phyloP scores from a whole-genome alignment of 2,888 invertebrate species.

The Orchesellides sinensis region DNA sequence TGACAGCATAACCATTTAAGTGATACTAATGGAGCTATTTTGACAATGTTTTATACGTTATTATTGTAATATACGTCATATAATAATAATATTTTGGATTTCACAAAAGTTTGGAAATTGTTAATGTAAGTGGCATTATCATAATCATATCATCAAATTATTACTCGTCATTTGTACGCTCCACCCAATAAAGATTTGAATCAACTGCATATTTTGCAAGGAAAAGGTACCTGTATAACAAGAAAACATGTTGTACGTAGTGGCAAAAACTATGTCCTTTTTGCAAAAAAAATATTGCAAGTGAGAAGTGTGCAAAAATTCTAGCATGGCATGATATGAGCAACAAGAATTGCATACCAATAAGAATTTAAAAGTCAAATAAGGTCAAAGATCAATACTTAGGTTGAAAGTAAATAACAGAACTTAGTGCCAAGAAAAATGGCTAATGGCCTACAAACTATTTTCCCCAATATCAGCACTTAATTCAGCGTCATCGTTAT shows the following conservation, averaged over 20 bases:
- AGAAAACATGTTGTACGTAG: neutral
- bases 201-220: neutral
- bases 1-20: conserved; percentile 4
- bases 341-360: too few species aligned
- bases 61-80: neutral
- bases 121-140: neutral
- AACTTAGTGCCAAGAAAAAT: too few species aligned
- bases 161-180: neutral
- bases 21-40: conserved; percentile 31
- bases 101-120: conserved; percentile 34
- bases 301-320: neutral
- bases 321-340: neutral
- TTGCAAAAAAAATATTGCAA: neutral
- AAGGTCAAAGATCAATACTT: neutral
- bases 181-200: neutral
- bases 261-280: too few species aligned
- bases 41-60: neutral
- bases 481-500: too few species aligned
- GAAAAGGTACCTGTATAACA: neutral
- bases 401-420: too few species aligned
- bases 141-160: neutral
- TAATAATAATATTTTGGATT: too few species aligned
- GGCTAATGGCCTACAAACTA: too few species aligned
- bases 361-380: neutral
- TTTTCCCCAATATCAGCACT: too few species aligned